These are phyloP conservation scores for Esox masquinongy DNA, from an alignment of 2,797 vertebrate genomes.

Conservation along the genomic window DNA sequence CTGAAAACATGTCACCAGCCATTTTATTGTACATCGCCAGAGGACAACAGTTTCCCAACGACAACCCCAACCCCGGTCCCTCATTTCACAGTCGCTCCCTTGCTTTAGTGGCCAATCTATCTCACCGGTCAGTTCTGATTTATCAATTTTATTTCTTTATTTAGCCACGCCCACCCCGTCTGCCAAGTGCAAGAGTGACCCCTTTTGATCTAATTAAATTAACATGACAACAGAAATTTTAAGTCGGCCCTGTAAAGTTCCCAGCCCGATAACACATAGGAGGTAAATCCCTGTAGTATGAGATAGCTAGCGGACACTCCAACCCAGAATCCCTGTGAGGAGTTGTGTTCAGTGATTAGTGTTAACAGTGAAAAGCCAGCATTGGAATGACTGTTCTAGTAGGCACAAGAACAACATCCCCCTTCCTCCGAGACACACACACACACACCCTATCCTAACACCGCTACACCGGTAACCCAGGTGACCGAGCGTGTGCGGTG, in stretches of 20 bases:
- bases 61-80: too few relatives aligned
- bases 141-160: too few relatives aligned
- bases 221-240: neutral
- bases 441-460: constrained; percentile 16
- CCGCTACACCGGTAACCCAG: constrained; percentile 30
- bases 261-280: constrained; percentile 42
- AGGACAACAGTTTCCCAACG: too few relatives aligned
- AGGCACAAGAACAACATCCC: constrained; percentile 45
- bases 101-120: too few relatives aligned
- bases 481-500: constrained; percentile 19
- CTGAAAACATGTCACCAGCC: too few relatives aligned
- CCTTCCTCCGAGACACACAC: neutral
- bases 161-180: too few relatives aligned
- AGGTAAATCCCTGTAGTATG: constrained; percentile 62
- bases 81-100: too few relatives aligned
- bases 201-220: neutral
- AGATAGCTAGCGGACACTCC: constrained; percentile 45
- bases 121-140: too few relatives aligned
- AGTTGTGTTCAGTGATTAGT: constrained; percentile 28
- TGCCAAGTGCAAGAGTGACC: too few relatives aligned
- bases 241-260: constrained; percentile 13
- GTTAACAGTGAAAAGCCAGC: constrained; percentile 37
- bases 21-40: too few relatives aligned
- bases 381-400: constrained; percentile 52
- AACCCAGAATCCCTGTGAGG: constrained; percentile 18